Percentiles rank a stretch among this genome's conserved stretches.
These are phyloP conservation scores for Notoglanidium macrostoma DNA, from an alignment of 2,797 vertebrate species.

Conservation along the genomic window DNA sequence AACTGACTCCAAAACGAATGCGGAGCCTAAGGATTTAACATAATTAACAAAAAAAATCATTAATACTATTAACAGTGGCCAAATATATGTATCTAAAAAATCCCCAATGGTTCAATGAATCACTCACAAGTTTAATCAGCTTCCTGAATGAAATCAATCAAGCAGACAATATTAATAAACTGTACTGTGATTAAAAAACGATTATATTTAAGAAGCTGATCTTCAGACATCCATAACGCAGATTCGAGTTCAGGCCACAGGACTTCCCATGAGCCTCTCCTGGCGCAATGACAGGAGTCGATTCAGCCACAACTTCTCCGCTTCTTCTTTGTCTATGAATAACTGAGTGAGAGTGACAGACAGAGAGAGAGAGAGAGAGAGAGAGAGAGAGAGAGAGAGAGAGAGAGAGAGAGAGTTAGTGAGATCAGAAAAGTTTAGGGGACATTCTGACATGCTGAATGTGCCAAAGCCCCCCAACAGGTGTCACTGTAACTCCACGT, in stretches of 20 bases:
- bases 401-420: background rate
- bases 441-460: background rate
- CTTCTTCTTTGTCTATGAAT: constrained; percentile 89
- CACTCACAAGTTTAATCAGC: background rate
- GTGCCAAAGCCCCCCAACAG: constrained; percentile 18
- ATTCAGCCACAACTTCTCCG: constrained; percentile 90
- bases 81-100: background rate
- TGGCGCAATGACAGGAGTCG: constrained; percentile 89
- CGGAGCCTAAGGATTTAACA: background rate
- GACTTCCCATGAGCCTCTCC: constrained; percentile 95
- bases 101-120: background rate
- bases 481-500: background rate
- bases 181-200: background rate
- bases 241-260: constrained; percentile 74
- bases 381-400: background rate
- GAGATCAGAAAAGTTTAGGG: background rate
- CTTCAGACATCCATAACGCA: background rate
- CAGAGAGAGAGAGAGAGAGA: background rate
- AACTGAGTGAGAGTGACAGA: constrained; percentile 73
- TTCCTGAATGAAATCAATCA: background rate
- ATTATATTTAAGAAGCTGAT: background rate
- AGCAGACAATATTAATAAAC: background rate
- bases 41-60: background rate
- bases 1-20: background rate
- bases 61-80: background rate